Base-by-base conservation (phyloP, 2,888 invertebrate species). In the Leistus spinibarbis region DNA sequence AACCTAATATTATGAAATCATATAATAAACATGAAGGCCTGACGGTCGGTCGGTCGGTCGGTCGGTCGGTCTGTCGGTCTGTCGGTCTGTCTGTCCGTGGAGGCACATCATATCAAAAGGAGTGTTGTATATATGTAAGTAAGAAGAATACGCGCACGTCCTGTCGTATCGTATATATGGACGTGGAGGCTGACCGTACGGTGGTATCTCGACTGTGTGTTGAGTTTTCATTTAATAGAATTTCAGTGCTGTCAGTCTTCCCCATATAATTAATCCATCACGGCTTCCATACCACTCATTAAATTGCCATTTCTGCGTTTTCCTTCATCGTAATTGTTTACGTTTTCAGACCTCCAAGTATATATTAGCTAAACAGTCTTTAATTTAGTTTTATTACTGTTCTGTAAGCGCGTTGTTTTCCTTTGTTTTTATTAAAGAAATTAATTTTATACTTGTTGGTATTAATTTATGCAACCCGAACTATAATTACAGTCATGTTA, bases 191-290 rank as follows among this genome's bases (percentile, higher is more conserved):
- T 60, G 60, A 60, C 1, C 16, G n/a, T 10, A 60, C 19, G 19
- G 60, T 60, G 17, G 19, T 17, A 20, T 3, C 0, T 60, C 20
- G 60, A 20, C 10, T 16, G n/a, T 60, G 60, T 64, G 57, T 65
- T 65, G 72, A 64, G 66, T 66, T 72, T 72, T 56, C 65, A 72
- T 65, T 64, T 66, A 73, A 73, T 80, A 80, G 80, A 80, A 81
- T 80, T 79, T 78, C 77, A 78, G 76, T 75, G 76, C 79, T 78
- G 80, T 80, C 80, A 77, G 66, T 75, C 76, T 65, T 70, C 72
- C 76, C 72, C 73, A 76, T 80, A 78, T 81, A 82, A 81, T 82
- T 82, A 82, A 82, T 82, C 81, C 81, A 81, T 81, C 81, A 80
- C 65, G 76, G 16, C 23, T 22, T 53, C 75, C 23, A 64, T n/a